A percentile compares a stretch with the other conserved stretches of the same genome.
Conservation (phyloP, 2,113 vertebrate genomes). For the Muscicapa adusta region DNA sequence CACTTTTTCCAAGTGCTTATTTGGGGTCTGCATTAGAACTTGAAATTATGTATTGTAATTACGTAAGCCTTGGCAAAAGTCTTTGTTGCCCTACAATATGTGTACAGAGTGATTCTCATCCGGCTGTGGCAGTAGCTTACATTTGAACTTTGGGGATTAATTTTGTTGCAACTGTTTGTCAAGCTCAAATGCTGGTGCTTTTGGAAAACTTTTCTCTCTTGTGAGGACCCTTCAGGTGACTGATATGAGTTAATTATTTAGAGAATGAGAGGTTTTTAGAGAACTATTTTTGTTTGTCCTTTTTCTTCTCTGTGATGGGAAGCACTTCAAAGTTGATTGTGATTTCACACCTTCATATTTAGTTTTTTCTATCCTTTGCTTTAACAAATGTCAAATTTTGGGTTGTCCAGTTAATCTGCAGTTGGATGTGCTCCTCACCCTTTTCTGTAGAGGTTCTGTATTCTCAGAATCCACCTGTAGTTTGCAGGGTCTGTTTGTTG, state of each 20-base stretch:
- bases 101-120: constrained; percentile 42
- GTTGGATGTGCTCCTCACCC: not conserved
- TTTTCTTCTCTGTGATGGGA: not conserved
- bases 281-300: not conserved
- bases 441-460: not conserved
- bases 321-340: not conserved
- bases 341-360: not conserved
- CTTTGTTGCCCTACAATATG: constrained; percentile 38
- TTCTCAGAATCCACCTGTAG: not conserved
- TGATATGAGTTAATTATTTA: not conserved
- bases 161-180: constrained; percentile 9
- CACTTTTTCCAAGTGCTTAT: constrained; percentile 49
- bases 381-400: not conserved
- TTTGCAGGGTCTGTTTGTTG: constrained; percentile 31
- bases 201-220: not conserved
- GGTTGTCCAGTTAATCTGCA: not conserved
- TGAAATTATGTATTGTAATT: constrained; percentile 66
- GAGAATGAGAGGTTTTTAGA: not conserved
- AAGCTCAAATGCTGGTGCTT: not conserved
- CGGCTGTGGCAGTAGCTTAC: constrained; percentile 1
- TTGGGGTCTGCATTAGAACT: constrained; percentile 52
- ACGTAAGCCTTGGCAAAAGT: constrained; percentile 38
- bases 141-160: constrained; percentile 28
- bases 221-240: not conserved
- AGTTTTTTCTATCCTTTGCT: not conserved